These are phyloP conservation scores for Ramphastos sulfuratus DNA, from an alignment of 2,113 vertebrate species.

Conservation along the genomic window DNA sequence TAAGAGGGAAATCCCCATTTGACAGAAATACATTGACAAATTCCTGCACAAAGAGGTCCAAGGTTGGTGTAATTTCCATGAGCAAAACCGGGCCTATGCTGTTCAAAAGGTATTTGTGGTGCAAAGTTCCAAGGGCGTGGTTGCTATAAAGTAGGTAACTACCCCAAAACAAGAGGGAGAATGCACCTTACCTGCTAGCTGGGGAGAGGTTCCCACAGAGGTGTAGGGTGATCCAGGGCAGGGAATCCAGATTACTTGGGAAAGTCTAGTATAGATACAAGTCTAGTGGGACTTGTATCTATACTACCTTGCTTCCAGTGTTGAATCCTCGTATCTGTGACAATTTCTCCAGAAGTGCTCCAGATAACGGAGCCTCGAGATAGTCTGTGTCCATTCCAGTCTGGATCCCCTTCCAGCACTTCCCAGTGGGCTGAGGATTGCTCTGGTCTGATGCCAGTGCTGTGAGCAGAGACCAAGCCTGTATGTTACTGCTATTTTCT, in stretches of 20 bases:
- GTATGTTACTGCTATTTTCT: background rate
- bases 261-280: background rate
- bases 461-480: background rate
- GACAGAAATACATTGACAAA: background rate
- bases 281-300: background rate
- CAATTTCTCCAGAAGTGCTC: background rate
- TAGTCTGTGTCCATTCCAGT: background rate
- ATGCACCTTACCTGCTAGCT: background rate
- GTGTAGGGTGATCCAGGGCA: background rate
- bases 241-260: background rate
- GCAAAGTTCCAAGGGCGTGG: background rate
- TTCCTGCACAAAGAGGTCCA: background rate
- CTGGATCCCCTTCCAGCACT: background rate
- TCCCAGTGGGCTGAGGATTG: accelerated
- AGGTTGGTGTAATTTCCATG: background rate
- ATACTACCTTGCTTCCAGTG: background rate
- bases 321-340: background rate
- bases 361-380: accelerated
- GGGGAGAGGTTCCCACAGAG: background rate
- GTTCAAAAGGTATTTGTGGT: background rate
- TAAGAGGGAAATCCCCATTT: background rate
- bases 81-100: background rate
- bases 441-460: background rate
- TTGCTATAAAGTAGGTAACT: background rate
- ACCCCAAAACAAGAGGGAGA: background rate